These are phyloP conservation scores for Rhabdophis nuchalis DNA, from an alignment of 2,797 vertebrate genomes.

Conservation along the genomic window DNA sequence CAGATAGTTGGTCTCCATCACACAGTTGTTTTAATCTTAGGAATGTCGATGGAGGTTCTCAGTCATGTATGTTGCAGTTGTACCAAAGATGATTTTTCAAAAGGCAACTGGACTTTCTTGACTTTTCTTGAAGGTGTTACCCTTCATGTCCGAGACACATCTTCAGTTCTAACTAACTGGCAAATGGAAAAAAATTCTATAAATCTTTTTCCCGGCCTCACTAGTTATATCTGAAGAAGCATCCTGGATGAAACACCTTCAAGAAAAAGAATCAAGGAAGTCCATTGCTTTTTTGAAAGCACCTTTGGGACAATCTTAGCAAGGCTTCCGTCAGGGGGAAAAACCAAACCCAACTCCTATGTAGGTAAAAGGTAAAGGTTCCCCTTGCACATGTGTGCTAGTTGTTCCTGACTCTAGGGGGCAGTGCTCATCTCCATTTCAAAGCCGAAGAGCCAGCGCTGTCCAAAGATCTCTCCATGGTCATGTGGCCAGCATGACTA, in stretches of 20 bases:
- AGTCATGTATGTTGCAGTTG: rapidly evolving
- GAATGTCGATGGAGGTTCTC: neutral
- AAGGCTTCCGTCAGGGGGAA: neutral
- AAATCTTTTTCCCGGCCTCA: neutral
- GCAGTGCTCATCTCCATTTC: no score
- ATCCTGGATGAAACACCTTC: neutral
- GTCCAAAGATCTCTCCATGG: no score
- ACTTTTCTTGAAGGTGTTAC: neutral
- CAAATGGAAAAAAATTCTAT: neutral
- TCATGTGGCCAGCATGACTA: no score
- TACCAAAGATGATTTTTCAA: neutral
- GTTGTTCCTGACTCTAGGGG: no score
- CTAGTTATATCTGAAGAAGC: neutral
- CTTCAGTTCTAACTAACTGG: neutral
- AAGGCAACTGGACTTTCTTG: neutral
- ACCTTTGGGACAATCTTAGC: neutral
- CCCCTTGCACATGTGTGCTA: no score
- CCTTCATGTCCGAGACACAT: neutral
- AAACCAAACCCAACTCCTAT: neutral
- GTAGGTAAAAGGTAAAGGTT: neutral
- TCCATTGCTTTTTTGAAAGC: neutral
- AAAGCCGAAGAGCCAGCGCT: no score
- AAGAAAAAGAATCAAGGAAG: neutral
- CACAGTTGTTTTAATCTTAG: neutral
- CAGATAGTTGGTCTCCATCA: neutral